Percentiles rank a stretch among this genome's conserved stretches.
These are phyloP conservation scores for Rhinolophus sinicus DNA, from an alignment of 2,113 vertebrate genomes.

Conservation along the genomic window DNA sequence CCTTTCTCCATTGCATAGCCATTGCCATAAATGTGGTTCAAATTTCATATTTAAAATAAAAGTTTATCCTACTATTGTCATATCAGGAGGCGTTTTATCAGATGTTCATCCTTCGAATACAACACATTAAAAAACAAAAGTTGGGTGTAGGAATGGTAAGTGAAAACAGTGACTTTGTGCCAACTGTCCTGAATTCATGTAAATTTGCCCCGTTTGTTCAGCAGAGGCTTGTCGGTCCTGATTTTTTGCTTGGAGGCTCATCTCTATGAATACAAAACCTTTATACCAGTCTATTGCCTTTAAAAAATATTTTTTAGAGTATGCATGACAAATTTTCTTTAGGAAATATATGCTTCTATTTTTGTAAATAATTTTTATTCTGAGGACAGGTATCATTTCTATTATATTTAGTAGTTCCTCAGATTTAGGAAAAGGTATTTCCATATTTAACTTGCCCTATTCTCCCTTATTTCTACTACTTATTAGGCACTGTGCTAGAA, in stretches of 20 bases:
- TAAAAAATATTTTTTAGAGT: background rate
- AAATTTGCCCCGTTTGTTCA: background rate
- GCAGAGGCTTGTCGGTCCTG: background rate
- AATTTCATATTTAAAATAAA: background rate
- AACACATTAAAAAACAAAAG: background rate
- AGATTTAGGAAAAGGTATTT: background rate
- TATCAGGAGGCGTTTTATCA: background rate
- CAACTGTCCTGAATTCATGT: background rate
- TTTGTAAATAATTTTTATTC: constrained; percentile 12
- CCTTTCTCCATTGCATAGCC: background rate
- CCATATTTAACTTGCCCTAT: background rate
- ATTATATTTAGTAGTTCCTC: background rate
- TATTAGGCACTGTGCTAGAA: background rate
- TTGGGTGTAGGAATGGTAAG: background rate
- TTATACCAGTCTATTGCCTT: background rate
- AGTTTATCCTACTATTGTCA: background rate
- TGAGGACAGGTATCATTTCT: background rate
- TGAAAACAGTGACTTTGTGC: background rate
- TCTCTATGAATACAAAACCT: background rate
- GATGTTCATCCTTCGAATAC: background rate
- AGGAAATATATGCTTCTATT: background rate
- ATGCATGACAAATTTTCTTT: background rate
- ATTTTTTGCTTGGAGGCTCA: background rate
- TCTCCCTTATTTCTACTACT: background rate
- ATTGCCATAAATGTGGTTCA: background rate